phyloP scores from a whole-genome alignment of 1,140 invertebrate genomes.

The Hylaeus volcanicus region DNA sequence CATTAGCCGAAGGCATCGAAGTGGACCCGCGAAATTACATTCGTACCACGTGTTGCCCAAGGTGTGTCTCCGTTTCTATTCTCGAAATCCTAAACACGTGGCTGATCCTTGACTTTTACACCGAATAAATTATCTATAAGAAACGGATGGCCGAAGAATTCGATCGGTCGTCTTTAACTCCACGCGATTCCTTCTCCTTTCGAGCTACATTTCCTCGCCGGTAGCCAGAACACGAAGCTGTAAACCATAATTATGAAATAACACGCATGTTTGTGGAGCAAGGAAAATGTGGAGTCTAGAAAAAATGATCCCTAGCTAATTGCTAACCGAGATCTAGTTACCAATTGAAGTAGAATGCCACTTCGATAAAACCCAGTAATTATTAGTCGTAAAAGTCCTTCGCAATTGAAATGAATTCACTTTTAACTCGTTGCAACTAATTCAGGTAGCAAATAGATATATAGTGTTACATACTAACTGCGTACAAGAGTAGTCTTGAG shows the following conservation, averaged over 20 bases:
- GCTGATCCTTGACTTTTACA: constrained; percentile 17
- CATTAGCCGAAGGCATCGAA: neutral
- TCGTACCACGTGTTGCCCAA: neutral
- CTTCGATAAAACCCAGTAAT: too few relatives aligned
- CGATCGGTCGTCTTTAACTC: neutral
- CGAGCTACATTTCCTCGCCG: too few relatives aligned
- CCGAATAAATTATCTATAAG: constrained; percentile 20
- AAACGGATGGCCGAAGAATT: neutral
- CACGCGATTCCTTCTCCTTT: neutral
- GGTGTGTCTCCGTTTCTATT: neutral
- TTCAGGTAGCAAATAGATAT: too few relatives aligned
- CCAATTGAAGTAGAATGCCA: neutral
- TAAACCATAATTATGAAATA: neutral
- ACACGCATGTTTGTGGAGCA: neutral
- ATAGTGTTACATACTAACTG: too few relatives aligned
- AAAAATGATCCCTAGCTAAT: neutral
- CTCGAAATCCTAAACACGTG: constrained; percentile 12
- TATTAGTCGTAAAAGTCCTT: neutral
- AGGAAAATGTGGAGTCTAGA: neutral
- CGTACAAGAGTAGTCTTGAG: neutral
- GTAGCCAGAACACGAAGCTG: too few relatives aligned
- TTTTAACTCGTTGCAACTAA: neutral
- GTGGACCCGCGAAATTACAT: neutral
- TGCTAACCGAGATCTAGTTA: neutral
- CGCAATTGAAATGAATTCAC: neutral